Evolutionary conservation across 1,140 invertebrate genomes (phyloP).

Genomic region (Drosophila elegans): DNA sequence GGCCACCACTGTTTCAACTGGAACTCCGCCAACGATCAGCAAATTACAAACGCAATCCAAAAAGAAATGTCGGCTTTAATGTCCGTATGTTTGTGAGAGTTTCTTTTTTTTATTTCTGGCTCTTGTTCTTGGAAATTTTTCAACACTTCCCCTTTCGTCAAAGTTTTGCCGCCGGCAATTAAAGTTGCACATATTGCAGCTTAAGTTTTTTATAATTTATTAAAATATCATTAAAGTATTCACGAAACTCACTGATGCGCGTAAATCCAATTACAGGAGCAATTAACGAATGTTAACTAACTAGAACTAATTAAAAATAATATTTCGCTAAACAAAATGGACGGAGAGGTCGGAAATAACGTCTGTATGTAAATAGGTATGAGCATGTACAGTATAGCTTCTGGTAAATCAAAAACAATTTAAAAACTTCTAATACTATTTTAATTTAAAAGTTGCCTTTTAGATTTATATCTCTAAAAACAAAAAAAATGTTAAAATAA

Average conservation of each 20-base stretch:
- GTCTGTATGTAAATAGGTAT: neutral
- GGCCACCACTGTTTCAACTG: conserved; percentile 53
- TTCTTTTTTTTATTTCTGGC: conserved; percentile 4
- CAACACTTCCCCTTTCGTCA: conserved; percentile 46
- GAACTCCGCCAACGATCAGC: conserved; percentile 47
- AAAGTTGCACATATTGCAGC: conserved; percentile 38
- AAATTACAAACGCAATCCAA: conserved; percentile 69
- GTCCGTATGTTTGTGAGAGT: conserved; percentile 8
- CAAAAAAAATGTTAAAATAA: neutral
- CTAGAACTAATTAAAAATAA: conserved; percentile 83
- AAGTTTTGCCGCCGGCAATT: conserved; percentile 52
- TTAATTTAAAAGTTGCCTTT: neutral
- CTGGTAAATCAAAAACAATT: neutral
- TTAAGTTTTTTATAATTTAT: conserved; percentile 62
- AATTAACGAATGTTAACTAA: conserved; percentile 81
- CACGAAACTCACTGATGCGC: conserved; percentile 63
- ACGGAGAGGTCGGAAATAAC: conserved; percentile 7
- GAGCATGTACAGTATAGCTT: conserved; percentile 8
- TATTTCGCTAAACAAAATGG: conserved; percentile 72
- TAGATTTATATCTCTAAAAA: neutral
- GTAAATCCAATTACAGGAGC: conserved; percentile 81
- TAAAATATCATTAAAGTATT: conserved; percentile 72
- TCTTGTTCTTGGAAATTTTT: conserved; percentile 44
- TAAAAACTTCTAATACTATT: neutral
- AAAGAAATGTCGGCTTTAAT: conserved; percentile 50